Evolutionary conservation across 2,113 vertebrate genomes (phyloP), one percentile per base, ranked within the genome.

Genomic region (Xiphias gladius): DNA sequence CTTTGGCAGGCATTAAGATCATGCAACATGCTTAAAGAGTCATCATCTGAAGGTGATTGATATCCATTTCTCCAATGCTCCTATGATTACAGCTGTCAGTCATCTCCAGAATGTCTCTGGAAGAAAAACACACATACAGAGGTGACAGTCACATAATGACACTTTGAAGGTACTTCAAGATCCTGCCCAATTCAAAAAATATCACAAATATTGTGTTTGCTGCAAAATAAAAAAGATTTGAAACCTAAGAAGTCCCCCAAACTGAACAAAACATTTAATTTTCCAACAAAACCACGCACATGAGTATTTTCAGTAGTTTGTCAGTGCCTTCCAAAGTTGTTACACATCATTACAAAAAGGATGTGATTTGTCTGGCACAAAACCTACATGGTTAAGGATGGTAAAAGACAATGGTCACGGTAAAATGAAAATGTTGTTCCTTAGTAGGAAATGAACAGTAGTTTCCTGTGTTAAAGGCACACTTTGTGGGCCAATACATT

Each of bases 1-100:
- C 11, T 85, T 35, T 43, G 46, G 3, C 41, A 22, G 37, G 4
- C 6, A 35, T 50, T 19, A 6, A 64, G 7, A 50, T 73, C 50
- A 43, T 20, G 8, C 73, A 91, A 46, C 70, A 93, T 64, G 69
- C 89, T 92, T 3, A 84, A 0, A 24, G 89, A 92, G 62, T 87
- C 75, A 22, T 88, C 65, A 12, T 86, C 82, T 48, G 85, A 82
- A 14, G 48, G 0, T 10, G 19, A 64, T 4, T 0, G 20, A 22
- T 87, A 70, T 67, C 7, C n/a, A 22, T 68, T 80, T 43, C 24
- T 16, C 46, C 57, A 16, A 3, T 32, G 5, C 20, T 82, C 57
- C 35, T 35, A 50, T 59, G 37, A 73, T 26, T 32, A 37, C 7
- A 67, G 17, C 11, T 30, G 72, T 84, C 70, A 19, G 64, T 64